Base-by-base conservation (phyloP, 2,888 invertebrate species). In the Drosophila gaucha region DNA sequence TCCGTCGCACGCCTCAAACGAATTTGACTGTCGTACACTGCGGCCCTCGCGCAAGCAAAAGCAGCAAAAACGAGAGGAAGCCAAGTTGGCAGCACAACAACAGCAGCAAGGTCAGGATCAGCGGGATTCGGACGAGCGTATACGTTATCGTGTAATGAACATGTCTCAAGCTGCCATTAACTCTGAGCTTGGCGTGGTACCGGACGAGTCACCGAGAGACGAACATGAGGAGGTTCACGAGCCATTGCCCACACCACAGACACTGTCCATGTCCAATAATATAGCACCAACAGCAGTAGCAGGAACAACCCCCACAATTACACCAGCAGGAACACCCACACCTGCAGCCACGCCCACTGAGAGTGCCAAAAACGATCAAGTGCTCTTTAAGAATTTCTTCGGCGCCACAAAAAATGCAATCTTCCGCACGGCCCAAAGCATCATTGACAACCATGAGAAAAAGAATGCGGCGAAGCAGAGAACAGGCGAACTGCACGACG, bases 351-450 rank as follows among this genome's bases (percentile, higher is more conserved):
- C 59, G 5, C 74, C 67, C 39, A 83, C 68, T 35, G 86, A 87
- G 59, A 86, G 83, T 59, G 75, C 87, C 20, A 91, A 91, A 47
- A 92, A 91, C 63, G 92, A 92, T 73, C 84, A 85, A 49, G 89
- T 92, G 38, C 80, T 92, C n/a, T 92, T 92, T 35, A 92, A 92
- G 69, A 92, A 90, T 63, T 91, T 91, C 71, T 92, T 92, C 57
- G 92, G 92, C 22, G 92, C 92, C 52, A 92, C 92, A 2, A 92
- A 92, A 67, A 92, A 92, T 74, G 92, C 92, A 16, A 92, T 92
- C 9, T 92, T 92, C 55, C 91, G 92, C 28, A 92, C 92, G 12
- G 92, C 92, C n/a, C 92, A 92, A 59, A 92, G 91, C 71, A 92
- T 92, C 28, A 92, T 92, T 22, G 92, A 92, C 35, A 92, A 92